Evolutionary conservation across 1,140 invertebrate genomes (phyloP).

Genomic region (Neodiprion lecontei): DNA sequence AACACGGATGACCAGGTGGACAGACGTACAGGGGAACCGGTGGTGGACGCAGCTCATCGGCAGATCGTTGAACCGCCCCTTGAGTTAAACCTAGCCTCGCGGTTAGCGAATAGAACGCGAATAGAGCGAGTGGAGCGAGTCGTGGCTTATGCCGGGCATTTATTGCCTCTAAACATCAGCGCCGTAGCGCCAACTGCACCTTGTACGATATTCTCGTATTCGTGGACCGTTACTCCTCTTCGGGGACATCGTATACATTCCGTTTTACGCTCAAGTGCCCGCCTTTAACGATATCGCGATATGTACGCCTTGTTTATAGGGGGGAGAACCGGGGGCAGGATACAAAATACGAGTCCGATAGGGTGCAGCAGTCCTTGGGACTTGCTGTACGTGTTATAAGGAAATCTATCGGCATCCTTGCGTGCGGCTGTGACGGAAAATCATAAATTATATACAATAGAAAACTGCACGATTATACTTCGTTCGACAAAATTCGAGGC

Average conservation of each 20-base stretch:
- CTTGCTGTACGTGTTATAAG: too few relatives aligned
- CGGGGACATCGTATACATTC: background rate
- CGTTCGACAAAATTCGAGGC: too few relatives aligned
- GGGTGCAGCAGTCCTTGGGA: too few relatives aligned
- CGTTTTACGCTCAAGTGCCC: conserved; percentile 1
- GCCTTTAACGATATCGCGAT: background rate
- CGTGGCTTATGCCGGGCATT: background rate
- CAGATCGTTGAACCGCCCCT: background rate
- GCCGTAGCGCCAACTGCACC: background rate
- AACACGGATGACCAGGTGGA: background rate
- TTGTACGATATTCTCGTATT: background rate
- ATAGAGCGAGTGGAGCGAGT: background rate
- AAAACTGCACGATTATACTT: too few relatives aligned
- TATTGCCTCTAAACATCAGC: background rate
- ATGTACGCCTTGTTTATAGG: too few relatives aligned
- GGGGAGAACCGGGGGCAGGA: too few relatives aligned
- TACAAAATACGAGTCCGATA: too few relatives aligned
- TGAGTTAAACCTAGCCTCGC: background rate
- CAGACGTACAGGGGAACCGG: background rate
- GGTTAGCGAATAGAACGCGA: background rate
- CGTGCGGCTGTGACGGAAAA: too few relatives aligned
- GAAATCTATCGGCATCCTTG: too few relatives aligned
- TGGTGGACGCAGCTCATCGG: background rate
- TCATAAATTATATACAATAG: too few relatives aligned
- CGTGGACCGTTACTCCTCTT: background rate